Evolutionary conservation across 2,888 invertebrate genomes (phyloP).

Genomic region (Hedychridium roseum): DNA sequence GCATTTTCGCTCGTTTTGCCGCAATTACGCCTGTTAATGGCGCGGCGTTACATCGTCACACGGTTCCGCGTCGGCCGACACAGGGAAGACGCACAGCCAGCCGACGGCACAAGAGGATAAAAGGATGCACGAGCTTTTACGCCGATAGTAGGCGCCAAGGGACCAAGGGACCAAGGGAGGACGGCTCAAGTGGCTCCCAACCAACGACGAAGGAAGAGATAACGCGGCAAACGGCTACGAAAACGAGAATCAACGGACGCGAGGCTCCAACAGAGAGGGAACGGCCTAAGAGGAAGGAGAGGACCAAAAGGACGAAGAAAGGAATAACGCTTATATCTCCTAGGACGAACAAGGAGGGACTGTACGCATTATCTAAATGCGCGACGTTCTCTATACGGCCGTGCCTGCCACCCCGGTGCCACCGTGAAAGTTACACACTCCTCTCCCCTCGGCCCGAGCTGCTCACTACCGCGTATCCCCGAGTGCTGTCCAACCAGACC

Average conservation of each 20-base stretch:
- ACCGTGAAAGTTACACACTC: slow-evolving; percentile 12
- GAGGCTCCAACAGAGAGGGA: slow-evolving; percentile 24
- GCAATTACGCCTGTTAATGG: slow-evolving; percentile 59
- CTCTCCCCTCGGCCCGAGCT: slow-evolving; percentile 8
- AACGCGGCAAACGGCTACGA: no score
- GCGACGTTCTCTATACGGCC: slow-evolving; percentile 50
- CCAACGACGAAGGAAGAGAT: slow-evolving; percentile 41
- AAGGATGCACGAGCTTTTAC: slow-evolving; percentile 62
- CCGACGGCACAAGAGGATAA: slow-evolving; percentile 61
- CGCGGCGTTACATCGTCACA: slow-evolving; percentile 37
- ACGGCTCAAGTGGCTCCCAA: no score
- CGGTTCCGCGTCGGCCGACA: slow-evolving; percentile 18
- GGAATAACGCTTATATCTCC: no score
- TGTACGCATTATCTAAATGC: slow-evolving; percentile 60
- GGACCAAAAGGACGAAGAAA: slow-evolving; percentile 17
- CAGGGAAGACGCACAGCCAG: slow-evolving; percentile 10
- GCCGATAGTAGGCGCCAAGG: slow-evolving; percentile 1
- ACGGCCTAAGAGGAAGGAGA: slow-evolving; percentile 8
- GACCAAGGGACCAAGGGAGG: slow-evolving; percentile 24
- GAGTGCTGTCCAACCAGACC: slow-evolving; percentile 38
- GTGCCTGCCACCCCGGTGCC: slow-evolving; percentile 22
- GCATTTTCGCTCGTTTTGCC: slow-evolving; percentile 45
- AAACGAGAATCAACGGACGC: slow-evolving; percentile 30
- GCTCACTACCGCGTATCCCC: slow-evolving; percentile 33
- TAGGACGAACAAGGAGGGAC: slow-evolving; percentile 29